These are phyloP conservation scores for Leptinotarsa defecta DNA, from an alignment of 1,140 invertebrate genomes.

Conservation along the genomic window DNA sequence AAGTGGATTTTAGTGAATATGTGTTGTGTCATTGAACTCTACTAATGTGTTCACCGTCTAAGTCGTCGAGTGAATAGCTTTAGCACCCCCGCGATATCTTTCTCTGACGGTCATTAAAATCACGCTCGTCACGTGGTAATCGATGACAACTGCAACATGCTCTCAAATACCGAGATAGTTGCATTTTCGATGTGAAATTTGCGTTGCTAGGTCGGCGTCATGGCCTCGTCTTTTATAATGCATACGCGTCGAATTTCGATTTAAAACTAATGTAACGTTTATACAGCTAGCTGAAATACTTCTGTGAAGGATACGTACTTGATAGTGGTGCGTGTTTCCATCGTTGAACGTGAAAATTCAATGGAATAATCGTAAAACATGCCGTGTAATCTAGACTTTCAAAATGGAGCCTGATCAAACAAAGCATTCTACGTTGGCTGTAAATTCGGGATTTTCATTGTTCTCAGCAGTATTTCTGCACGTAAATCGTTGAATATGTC, in stretches of 20 bases:
- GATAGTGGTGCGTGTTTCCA: conserved; percentile 1
- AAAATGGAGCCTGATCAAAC: conserved; percentile 65
- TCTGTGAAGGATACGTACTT: background rate
- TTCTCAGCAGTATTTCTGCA: conserved; percentile 23
- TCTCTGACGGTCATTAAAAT: conserved; percentile 67
- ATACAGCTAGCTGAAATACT: background rate
- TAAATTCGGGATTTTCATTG: conserved; percentile 30
- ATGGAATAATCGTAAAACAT: conserved; percentile 26
- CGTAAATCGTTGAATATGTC: conserved; percentile 21
- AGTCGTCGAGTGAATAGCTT: conserved; percentile 58
- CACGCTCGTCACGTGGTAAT: conserved; percentile 65
- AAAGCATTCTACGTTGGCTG: conserved; percentile 48
- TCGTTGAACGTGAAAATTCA: background rate
- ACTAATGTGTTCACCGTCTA: conserved; percentile 50
- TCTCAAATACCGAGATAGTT: conserved; percentile 32
- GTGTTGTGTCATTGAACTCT: conserved; percentile 59
- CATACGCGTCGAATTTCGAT: conserved; percentile 18
- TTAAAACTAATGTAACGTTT: conserved; percentile 14
- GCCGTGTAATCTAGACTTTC: conserved; percentile 48
- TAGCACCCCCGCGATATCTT: conserved; percentile 64
- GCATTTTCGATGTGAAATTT: conserved; percentile 28
- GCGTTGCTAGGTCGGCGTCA: conserved; percentile 46
- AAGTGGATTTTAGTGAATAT: conserved; percentile 59
- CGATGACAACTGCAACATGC: conserved; percentile 60
- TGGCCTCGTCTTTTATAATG: conserved; percentile 41